Evolutionary conservation across 2,113 vertebrate species (phyloP).

Genomic region (Steatornis caripensis): DNA sequence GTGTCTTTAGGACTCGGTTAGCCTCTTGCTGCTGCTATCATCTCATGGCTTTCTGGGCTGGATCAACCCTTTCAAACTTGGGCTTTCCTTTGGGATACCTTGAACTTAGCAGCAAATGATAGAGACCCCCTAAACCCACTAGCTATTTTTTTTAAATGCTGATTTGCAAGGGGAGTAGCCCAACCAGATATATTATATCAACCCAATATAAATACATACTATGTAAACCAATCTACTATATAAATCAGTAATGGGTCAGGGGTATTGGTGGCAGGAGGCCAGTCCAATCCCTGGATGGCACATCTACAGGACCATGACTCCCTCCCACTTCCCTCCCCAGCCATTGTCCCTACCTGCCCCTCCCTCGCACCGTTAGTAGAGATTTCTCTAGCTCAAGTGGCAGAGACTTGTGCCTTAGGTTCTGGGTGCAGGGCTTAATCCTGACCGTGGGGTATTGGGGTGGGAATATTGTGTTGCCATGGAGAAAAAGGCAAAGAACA

Average conservation of each 20-base stretch:
- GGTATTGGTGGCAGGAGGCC: neutral
- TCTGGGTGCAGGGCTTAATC: neutral
- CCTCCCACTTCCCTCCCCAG: neutral
- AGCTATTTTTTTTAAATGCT: neutral
- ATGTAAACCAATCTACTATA: neutral
- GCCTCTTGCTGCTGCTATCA: neutral
- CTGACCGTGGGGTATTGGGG: neutral
- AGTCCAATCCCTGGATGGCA: accelerated
- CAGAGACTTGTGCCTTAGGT: constrained; percentile 46
- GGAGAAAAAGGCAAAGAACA: neutral
- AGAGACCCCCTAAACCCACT: neutral
- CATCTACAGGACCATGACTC: neutral
- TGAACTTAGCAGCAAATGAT: neutral
- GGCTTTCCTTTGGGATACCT: neutral
- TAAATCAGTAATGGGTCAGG: neutral
- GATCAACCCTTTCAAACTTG: neutral
- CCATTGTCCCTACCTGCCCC: neutral
- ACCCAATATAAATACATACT: neutral
- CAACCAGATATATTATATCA: neutral
- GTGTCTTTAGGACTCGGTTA: neutral
- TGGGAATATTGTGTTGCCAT: neutral
- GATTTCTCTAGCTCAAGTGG: constrained; percentile 15
- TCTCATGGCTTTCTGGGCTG: neutral
- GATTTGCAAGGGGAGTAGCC: neutral
- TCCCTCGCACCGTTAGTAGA: neutral